These are phyloP conservation scores for Nudaria mundana DNA, from an alignment of 2,888 invertebrate genomes.

Conservation along the genomic window DNA sequence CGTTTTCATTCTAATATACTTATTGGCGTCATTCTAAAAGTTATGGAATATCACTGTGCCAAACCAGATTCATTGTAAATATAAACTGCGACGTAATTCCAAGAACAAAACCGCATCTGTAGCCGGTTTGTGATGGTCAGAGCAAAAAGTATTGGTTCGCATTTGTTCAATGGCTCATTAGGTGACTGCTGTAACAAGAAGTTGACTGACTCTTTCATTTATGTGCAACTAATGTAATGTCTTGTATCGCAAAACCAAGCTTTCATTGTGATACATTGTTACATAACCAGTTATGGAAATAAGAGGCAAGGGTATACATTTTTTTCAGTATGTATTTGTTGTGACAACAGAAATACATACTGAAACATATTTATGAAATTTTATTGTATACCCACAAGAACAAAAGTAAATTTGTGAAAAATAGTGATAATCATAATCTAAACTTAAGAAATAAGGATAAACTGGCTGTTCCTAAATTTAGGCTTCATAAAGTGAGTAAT, in stretches of 20 bases:
- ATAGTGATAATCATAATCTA: no score
- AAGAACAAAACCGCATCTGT: slow-evolving; percentile 8
- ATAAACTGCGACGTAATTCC: slow-evolving; percentile 4
- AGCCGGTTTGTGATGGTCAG: slow-evolving; percentile 5
- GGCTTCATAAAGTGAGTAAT: no score
- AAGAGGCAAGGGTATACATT: neutral
- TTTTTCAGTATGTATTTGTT: no score
- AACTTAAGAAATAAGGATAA: no score
- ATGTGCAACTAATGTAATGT: slow-evolving; percentile 36
- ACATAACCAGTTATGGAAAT: slow-evolving; percentile 25
- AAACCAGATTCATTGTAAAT: neutral
- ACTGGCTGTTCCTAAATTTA: no score
- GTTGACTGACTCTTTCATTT: slow-evolving; percentile 14
- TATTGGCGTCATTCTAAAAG: no score
- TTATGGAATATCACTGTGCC: neutral
- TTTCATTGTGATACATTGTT: slow-evolving; percentile 30
- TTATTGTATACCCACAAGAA: no score
- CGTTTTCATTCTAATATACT: no score
- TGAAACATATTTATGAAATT: no score
- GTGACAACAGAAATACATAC: no score
- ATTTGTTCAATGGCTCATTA: slow-evolving; percentile 35
- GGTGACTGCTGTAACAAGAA: slow-evolving; percentile 24
- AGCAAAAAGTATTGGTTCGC: slow-evolving; percentile 16
- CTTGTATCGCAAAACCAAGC: slow-evolving; percentile 22
- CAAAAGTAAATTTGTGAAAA: no score